These are phyloP conservation scores for Drosophila asahinai DNA, from an alignment of 1,140 invertebrate species.

Conservation along the genomic window DNA sequence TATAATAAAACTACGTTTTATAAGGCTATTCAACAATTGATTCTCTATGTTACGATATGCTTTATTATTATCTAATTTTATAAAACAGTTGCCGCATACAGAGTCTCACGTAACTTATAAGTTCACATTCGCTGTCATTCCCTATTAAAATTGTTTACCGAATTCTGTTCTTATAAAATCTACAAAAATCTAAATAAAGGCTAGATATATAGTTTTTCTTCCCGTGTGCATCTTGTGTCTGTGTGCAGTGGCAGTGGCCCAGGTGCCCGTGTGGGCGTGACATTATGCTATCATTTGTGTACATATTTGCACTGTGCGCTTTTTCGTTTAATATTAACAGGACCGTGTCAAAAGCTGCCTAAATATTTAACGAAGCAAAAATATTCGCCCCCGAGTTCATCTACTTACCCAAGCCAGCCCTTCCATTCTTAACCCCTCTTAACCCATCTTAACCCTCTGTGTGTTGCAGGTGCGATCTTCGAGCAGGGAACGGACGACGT, in stretches of 20 bases:
- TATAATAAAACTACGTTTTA: neutral
- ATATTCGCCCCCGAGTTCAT: slow-evolving; percentile 43
- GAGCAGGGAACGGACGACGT: slow-evolving; percentile 95
- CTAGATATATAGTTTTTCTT: neutral
- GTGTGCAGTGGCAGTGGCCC: slow-evolving; percentile 18
- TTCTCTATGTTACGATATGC: neutral
- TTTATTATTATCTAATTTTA: no score
- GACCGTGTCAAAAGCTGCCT: slow-evolving; percentile 78
- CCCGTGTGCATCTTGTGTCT: slow-evolving; percentile 5
- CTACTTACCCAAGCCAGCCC: neutral
- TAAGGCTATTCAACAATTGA: neutral
- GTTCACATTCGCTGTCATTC: neutral
- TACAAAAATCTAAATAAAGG: neutral
- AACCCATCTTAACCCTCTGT: slow-evolving; percentile 6
- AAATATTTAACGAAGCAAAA: slow-evolving; percentile 83
- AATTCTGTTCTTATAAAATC: neutral
- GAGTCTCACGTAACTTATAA: neutral
- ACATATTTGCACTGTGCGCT: slow-evolving; percentile 76
- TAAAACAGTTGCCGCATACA: neutral
- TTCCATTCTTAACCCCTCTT: neutral
- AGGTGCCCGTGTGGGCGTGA: slow-evolving; percentile 26
- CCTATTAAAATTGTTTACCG: fast-evolving
- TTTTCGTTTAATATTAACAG: slow-evolving; percentile 82
- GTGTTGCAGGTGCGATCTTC: slow-evolving; percentile 92
- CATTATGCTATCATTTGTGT: slow-evolving; percentile 77